These are phyloP conservation scores for Microcebus griseorufus DNA, from an alignment of 2,113 vertebrate species.

Conservation along the genomic window DNA sequence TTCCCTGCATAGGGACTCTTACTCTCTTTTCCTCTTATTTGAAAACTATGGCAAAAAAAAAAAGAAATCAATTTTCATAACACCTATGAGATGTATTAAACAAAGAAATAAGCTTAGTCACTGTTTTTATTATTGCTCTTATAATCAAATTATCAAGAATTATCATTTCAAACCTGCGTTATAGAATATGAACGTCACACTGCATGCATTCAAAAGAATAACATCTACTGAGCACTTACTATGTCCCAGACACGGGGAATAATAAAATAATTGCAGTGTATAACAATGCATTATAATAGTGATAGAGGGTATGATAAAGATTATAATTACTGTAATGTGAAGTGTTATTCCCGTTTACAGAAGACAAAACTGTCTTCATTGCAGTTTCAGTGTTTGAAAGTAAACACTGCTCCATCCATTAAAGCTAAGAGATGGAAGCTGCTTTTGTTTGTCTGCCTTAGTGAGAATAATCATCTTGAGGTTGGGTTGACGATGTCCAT, in stretches of 20 bases:
- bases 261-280: background rate
- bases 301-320: background rate
- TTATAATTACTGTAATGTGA: background rate
- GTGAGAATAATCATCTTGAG: background rate
- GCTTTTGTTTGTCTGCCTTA: background rate
- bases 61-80: background rate
- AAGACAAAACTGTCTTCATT: background rate
- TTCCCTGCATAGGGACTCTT: background rate
- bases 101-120: background rate
- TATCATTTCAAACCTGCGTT: background rate
- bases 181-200: background rate
- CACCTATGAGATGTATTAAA: background rate
- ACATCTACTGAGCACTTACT: background rate
- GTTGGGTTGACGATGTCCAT: background rate
- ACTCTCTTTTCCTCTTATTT: background rate
- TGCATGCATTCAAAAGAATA: background rate
- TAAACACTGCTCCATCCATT: background rate
- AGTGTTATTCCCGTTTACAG: background rate
- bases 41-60: background rate
- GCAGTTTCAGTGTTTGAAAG: background rate
- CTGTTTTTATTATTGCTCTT: background rate
- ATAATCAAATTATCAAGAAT: slow-evolving; percentile 2
- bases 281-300: background rate
- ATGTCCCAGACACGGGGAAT: background rate
- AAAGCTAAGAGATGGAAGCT: background rate